Evolutionary conservation across 2,113 vertebrate species (phyloP).

Genomic region (Canis aureus): DNA sequence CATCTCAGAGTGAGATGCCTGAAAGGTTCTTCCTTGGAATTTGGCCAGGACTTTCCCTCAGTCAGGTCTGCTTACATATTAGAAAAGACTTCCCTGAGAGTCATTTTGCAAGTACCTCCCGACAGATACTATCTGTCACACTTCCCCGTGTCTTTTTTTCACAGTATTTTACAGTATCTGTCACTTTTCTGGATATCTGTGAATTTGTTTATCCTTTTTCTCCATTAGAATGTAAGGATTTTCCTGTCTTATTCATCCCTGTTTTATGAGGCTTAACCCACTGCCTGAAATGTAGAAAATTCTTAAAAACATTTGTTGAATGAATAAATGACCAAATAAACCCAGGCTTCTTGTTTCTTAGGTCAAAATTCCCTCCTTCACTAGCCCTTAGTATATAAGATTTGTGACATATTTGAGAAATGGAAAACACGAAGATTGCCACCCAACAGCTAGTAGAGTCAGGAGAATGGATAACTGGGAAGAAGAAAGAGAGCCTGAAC

Average conservation of each 20-base stretch:
- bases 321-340: background rate
- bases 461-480: background rate
- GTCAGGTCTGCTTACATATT: background rate
- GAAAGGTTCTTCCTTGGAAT: background rate
- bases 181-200: background rate
- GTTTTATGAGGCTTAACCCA: background rate
- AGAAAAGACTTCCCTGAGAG: background rate
- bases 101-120: background rate
- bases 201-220: background rate
- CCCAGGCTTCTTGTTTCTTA: background rate
- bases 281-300: background rate
- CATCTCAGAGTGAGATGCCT: background rate
- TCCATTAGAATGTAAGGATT: background rate
- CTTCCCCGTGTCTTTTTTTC: background rate
- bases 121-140: background rate
- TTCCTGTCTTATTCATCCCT: background rate
- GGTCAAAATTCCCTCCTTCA: background rate
- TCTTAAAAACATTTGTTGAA: background rate
- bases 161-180: background rate
- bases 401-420: background rate
- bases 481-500: background rate
- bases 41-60: background rate
- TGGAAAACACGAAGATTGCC: background rate
- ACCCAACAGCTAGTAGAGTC: background rate
- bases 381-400: background rate